Percentiles rank a stretch among this genome's conserved stretches.
Evolutionary conservation across 2,888 invertebrate genomes (phyloP).

Genomic region (Junonia oenone): DNA sequence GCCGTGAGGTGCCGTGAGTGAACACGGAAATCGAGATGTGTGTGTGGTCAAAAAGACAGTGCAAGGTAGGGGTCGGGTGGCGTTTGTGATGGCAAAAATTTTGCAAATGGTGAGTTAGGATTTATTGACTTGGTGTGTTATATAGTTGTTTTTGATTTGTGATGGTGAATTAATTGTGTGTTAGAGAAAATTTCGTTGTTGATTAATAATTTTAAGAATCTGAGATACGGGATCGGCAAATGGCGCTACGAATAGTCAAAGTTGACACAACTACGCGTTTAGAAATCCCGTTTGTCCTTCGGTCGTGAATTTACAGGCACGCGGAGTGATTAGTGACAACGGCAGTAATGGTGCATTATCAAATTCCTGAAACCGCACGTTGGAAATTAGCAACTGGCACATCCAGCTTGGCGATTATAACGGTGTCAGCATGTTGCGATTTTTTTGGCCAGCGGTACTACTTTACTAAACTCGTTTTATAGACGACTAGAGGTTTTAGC

Average conservation of each 20-base stretch:
- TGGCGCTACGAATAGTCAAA: slow-evolving; percentile 79
- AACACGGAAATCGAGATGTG: slow-evolving; percentile 81
- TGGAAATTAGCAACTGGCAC: slow-evolving; percentile 75
- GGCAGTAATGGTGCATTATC: slow-evolving; percentile 69
- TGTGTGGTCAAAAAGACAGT: slow-evolving; percentile 83
- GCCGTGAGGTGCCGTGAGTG: slow-evolving; percentile 77
- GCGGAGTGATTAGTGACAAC: slow-evolving; percentile 66
- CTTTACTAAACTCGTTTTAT: slow-evolving; percentile 80
- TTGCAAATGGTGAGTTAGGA: slow-evolving; percentile 87
- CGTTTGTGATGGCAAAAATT: slow-evolving; percentile 89
- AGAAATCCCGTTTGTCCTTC: slow-evolving; percentile 66
- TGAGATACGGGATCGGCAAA: slow-evolving; percentile 75
- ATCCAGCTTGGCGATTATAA: slow-evolving; percentile 80
- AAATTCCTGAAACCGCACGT: slow-evolving; percentile 63
- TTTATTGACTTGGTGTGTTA: slow-evolving; percentile 60
- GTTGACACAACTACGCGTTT: slow-evolving; percentile 80
- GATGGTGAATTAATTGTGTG: slow-evolving; percentile 65
- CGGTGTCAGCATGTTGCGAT: slow-evolving; percentile 81
- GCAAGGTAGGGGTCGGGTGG: slow-evolving; percentile 88
- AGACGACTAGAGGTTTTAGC: slow-evolving; percentile 79
- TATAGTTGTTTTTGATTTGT: slow-evolving; percentile 56
- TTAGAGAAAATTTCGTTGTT: slow-evolving; percentile 61
- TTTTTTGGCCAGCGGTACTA: slow-evolving; percentile 81
- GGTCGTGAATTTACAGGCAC: slow-evolving; percentile 60
- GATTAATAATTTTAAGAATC: slow-evolving; percentile 67